Conservation (phyloP, 2,797 vertebrate genomes). For the Astyanax mexicanus region DNA sequence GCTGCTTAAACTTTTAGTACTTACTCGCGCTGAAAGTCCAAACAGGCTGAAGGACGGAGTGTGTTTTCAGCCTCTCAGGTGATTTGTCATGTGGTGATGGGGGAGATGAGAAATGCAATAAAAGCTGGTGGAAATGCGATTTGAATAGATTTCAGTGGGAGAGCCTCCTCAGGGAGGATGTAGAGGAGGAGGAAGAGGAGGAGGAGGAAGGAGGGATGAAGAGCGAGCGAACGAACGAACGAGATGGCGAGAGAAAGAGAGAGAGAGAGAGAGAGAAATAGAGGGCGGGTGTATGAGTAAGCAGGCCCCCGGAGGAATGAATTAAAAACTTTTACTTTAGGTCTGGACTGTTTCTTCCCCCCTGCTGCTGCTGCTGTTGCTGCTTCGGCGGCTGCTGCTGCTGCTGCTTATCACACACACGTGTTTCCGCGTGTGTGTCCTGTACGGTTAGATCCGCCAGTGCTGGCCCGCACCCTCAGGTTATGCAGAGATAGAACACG, state of each 20-base stretch:
- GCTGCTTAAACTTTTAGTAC: slow-evolving; percentile 53
- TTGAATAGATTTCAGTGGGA: slow-evolving; percentile 84
- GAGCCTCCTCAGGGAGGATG: slow-evolving; percentile 72
- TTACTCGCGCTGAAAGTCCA: slow-evolving; percentile 38
- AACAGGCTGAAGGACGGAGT: slow-evolving; percentile 49
- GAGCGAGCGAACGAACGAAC: too few relatives aligned
- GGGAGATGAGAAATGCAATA: slow-evolving; percentile 85
- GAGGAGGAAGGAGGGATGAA: slow-evolving; percentile 63
- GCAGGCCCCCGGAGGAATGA: slow-evolving; percentile 79
- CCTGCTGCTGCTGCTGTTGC: slow-evolving; percentile 67
- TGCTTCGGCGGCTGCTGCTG: slow-evolving; percentile 70
- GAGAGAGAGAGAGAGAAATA: slow-evolving; percentile 63
- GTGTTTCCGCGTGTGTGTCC: slow-evolving; percentile 62
- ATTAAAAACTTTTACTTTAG: slow-evolving; percentile 85
- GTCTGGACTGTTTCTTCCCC: slow-evolving; percentile 71
- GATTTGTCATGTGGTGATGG: slow-evolving; percentile 85
- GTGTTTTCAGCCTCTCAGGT: slow-evolving; percentile 68
- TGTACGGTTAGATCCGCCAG: slow-evolving; percentile 58
- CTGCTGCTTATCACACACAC: slow-evolving; percentile 70
- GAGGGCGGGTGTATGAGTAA: slow-evolving; percentile 70
- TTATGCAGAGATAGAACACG: slow-evolving; percentile 42
- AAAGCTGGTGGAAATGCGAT: slow-evolving; percentile 84
- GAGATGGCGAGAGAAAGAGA: slow-evolving; percentile 24
- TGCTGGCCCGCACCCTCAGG: slow-evolving; percentile 42
- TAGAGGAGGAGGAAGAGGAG: slow-evolving; percentile 44